A percentile compares a stretch with the other conserved stretches of the same genome.
These are phyloP conservation scores for Oncorhynchus nerka DNA, from an alignment of 2,113 vertebrate genomes.

Conservation along the genomic window DNA sequence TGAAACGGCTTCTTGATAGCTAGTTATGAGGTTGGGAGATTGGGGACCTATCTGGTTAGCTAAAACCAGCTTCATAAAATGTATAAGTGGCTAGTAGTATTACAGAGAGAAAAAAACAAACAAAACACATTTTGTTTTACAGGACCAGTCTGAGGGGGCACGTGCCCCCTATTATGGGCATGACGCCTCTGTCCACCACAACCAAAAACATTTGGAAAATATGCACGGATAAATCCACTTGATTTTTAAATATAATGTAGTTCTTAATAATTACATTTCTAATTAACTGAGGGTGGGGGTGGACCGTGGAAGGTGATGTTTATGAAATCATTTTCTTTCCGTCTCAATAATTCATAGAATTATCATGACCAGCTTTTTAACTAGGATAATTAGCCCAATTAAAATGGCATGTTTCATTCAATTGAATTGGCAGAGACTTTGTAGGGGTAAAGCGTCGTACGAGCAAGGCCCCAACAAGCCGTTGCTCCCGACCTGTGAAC, in stretches of 20 bases:
- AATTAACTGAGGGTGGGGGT: not conserved
- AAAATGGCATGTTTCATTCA: conserved; percentile 58
- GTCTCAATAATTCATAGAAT: conserved; percentile 58
- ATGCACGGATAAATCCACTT: not conserved
- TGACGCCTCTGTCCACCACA: no score
- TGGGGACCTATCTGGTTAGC: no score
- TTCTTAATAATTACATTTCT: conserved; percentile 8
- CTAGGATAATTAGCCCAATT: conserved; percentile 61
- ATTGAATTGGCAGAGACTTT: conserved; percentile 19
- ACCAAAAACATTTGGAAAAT: not conserved
- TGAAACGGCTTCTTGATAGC: no score
- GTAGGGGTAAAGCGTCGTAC: not conserved
- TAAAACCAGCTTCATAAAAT: no score
- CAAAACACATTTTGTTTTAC: no score
- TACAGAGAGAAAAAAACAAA: no score
- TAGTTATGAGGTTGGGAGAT: no score
- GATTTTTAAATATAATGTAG: not conserved
- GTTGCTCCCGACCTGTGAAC: not conserved
- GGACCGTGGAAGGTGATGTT: conserved; percentile 36
- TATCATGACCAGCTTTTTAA: conserved; percentile 52
- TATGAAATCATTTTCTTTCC: conserved; percentile 36
- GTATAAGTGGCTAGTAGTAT: no score
- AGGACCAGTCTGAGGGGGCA: no score
- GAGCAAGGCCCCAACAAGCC: not conserved
- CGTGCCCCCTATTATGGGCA: no score